These are phyloP conservation scores for Gorsachius goisagi DNA, from an alignment of 2,113 vertebrate species.

Conservation along the genomic window DNA sequence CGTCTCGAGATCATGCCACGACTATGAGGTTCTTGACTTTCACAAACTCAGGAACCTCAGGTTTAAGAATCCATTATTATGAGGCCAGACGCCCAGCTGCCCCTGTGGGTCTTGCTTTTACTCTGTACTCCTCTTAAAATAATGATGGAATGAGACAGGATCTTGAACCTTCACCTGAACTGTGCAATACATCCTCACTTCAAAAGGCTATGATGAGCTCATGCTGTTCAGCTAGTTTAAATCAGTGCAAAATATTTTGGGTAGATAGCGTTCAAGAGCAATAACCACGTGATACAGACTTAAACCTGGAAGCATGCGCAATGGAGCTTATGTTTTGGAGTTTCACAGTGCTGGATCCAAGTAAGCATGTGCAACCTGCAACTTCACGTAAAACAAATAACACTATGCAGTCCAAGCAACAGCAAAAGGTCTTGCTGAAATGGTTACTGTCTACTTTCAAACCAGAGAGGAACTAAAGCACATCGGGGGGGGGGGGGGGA, in stretches of 20 bases:
- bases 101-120: not conserved
- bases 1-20: not conserved
- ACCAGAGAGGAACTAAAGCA: not conserved
- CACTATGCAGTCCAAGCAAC: not conserved
- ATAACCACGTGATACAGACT: not conserved
- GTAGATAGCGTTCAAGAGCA: not conserved
- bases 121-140: not conserved
- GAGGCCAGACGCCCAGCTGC: not conserved
- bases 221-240: not conserved
- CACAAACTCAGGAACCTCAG: not conserved
- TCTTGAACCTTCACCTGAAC: not conserved
- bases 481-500: fast-evolving
- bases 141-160: not conserved
- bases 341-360: not conserved
- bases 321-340: not conserved
- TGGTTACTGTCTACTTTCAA: not conserved
- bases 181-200: not conserved
- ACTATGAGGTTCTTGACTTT: not conserved
- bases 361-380: not conserved
- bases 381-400: not conserved
- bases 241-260: not conserved
- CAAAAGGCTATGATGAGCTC: not conserved
- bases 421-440: not conserved
- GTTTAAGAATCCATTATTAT: not conserved
- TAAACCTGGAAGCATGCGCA: not conserved